Conservation (phyloP, 2,888 invertebrate species). For the Scaptomyza cyrtandrae region DNA sequence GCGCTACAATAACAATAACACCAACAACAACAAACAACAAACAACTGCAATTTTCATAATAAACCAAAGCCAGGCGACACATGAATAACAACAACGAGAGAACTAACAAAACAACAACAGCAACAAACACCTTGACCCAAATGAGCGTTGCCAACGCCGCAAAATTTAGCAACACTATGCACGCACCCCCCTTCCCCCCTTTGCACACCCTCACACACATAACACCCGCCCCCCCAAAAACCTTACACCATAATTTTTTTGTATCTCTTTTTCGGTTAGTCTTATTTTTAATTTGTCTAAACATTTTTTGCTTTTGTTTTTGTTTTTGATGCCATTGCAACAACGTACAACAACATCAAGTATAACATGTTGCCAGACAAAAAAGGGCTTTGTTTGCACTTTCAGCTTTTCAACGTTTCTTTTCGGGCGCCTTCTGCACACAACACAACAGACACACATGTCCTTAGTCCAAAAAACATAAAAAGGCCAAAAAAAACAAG, state of each 20-base stretch:
- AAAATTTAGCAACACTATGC: constrained; percentile 33
- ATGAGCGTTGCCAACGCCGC: constrained; percentile 62
- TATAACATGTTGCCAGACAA: constrained; percentile 52
- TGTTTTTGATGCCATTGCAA: constrained; percentile 12
- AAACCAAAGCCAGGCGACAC: constrained; percentile 60
- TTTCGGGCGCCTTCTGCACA: constrained; percentile 57
- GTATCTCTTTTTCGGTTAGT: constrained; percentile 53
- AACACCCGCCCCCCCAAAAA: neutral
- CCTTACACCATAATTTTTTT: constrained; percentile 1
- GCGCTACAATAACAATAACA: constrained; percentile 15
- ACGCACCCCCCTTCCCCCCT: neutral
- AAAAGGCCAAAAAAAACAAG: constrained; percentile 1
- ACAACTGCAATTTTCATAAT: constrained; percentile 71
- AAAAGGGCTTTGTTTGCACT: constrained; percentile 72
- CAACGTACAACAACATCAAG: constrained; percentile 31
- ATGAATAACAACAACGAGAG: constrained; percentile 36
- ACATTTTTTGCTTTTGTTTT: too few relatives aligned
- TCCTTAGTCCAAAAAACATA: constrained; percentile 34
- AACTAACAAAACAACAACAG: constrained; percentile 20
- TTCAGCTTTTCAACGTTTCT: constrained; percentile 35
- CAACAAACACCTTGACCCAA: constrained; percentile 74
- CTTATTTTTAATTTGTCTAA: constrained; percentile 79
- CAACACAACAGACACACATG: constrained; percentile 43
- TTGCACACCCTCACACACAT: constrained; percentile 14
- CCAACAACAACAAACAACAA: constrained; percentile 16